Evolutionary conservation across 2,113 vertebrate genomes (phyloP).

Genomic region (Seriola rivoliana): DNA sequence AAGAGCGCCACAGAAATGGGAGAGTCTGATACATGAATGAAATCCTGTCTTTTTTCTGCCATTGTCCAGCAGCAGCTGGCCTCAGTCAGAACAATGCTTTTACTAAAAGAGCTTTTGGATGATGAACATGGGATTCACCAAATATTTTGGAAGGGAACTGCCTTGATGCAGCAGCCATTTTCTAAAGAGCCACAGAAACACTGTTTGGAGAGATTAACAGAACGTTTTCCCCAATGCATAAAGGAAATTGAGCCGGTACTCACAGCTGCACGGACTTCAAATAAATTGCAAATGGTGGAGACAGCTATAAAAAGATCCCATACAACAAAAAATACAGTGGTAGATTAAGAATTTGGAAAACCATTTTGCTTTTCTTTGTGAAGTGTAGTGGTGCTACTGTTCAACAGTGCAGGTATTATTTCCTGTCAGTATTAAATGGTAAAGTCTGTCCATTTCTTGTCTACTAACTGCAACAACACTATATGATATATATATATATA

Average conservation of each 20-base stretch:
- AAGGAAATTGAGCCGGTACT: neutral
- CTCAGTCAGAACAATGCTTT: slow-evolving; percentile 21
- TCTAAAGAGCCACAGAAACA: neutral
- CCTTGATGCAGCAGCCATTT: neutral
- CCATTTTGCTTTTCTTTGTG: neutral
- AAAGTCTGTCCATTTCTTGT: neutral
- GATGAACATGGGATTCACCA: neutral
- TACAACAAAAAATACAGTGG: neutral
- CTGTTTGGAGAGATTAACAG: neutral
- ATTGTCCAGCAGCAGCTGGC: slow-evolving; percentile 35
- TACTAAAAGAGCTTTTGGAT: slow-evolving; percentile 38
- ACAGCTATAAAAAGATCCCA: neutral
- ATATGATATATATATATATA: too few species aligned
- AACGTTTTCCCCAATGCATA: neutral
- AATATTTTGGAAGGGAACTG: slow-evolving; percentile 25
- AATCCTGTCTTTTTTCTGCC: slow-evolving; percentile 7
- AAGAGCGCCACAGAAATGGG: too few species aligned
- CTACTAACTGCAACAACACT: neutral
- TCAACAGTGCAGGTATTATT: neutral
- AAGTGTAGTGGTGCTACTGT: neutral
- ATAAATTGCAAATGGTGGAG: neutral
- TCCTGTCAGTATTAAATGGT: neutral
- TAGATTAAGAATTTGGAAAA: neutral
- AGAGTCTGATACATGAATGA: slow-evolving; percentile 1
- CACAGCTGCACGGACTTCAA: slow-evolving; percentile 5